These are phyloP conservation scores for Zosterops borbonicus DNA, from an alignment of 2,113 vertebrate genomes.

Conservation along the genomic window DNA sequence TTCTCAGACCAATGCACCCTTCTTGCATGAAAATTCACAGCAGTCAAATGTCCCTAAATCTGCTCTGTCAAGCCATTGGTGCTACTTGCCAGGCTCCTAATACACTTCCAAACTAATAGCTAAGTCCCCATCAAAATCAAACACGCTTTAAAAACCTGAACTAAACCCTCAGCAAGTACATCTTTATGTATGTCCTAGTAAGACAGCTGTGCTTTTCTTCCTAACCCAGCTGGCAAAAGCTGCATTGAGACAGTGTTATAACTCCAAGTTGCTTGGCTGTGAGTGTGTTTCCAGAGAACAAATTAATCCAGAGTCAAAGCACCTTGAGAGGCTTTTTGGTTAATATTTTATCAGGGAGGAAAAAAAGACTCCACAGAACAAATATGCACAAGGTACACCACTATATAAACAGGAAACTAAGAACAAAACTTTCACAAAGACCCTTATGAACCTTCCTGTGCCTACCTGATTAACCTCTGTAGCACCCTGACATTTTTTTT, in stretches of 20 bases:
- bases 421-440: not conserved
- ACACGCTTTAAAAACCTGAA: not conserved
- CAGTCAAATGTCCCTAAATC: not conserved
- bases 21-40: not conserved
- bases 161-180: not conserved
- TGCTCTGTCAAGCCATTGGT: not conserved
- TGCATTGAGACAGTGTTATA: not conserved
- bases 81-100: not conserved
- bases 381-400: not conserved
- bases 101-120: not conserved
- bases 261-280: not conserved
- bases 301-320: not conserved
- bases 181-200: not conserved
- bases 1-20: not conserved
- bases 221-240: not conserved
- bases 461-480: not conserved
- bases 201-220: not conserved
- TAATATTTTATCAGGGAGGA: not conserved
- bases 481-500: accelerated
- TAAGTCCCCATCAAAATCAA: not conserved
- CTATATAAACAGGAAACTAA: not conserved
- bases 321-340: not conserved
- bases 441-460: not conserved
- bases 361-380: not conserved
- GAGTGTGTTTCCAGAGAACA: not conserved